Conservation (phyloP, 2,797 vertebrate genomes). For the Trematomus bernacchii region DNA sequence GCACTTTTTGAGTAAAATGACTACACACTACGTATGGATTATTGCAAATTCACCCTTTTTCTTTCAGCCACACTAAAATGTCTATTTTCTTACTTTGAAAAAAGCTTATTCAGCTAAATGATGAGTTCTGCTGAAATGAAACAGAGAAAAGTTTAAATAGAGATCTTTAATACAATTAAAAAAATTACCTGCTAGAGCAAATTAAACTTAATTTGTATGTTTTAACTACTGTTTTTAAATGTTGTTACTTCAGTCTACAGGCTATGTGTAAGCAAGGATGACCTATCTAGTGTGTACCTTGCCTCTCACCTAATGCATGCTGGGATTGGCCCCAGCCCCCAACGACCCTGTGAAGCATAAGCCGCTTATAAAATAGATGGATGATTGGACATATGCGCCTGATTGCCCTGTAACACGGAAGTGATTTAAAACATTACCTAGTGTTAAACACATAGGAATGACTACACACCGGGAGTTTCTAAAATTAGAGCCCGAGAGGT, state of each 20-base stretch:
- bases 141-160: neutral
- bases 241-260: neutral
- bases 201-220: neutral
- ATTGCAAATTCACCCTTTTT: no score
- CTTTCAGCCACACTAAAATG: no score
- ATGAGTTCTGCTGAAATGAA: neutral
- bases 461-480: constrained; percentile 22
- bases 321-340: constrained; percentile 21
- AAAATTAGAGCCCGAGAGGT: constrained; percentile 20
- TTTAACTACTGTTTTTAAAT: neutral
- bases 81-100: no score
- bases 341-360: constrained; percentile 5
- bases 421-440: constrained; percentile 13
- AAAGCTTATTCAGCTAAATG: no score
- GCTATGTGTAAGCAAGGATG: neutral
- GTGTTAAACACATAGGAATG: neutral
- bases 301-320: constrained; percentile 23
- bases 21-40: neutral
- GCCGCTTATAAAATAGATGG: constrained; percentile 27
- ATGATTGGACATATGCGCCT: constrained; percentile 22
- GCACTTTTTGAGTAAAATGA: neutral
- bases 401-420: constrained; percentile 6
- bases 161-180: neutral
- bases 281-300: constrained; percentile 6
- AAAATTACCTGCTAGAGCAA: neutral